These are phyloP conservation scores for Aporrectodea caliginosa DNA, from an alignment of 1,140 invertebrate genomes.

Conservation along the genomic window DNA sequence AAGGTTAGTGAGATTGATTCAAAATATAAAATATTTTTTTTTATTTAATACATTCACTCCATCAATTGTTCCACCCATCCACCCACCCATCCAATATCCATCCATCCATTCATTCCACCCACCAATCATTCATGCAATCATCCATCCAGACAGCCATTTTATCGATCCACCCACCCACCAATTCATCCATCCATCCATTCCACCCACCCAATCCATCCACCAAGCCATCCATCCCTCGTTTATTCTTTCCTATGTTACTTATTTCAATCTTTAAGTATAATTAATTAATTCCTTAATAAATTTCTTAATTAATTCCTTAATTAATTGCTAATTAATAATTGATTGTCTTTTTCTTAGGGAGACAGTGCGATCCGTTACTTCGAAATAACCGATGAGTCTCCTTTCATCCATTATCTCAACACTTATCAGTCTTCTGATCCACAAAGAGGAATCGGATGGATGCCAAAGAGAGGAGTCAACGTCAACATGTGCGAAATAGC, in stretches of 20 bases:
- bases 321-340: background rate
- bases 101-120: background rate
- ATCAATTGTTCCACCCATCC: too few relatives aligned
- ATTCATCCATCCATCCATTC: background rate
- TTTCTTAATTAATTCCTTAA: background rate
- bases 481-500: conserved; percentile 55
- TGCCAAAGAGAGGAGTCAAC: conserved; percentile 56
- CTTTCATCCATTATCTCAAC: conserved; percentile 51
- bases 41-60: too few relatives aligned
- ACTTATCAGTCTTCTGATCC: conserved; percentile 47
- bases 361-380: conserved; percentile 55
- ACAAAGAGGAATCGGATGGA: conserved; percentile 53
- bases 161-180: background rate
- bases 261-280: background rate
- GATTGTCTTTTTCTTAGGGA: conserved; percentile 40
- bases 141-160: too few relatives aligned
- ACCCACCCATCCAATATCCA: background rate
- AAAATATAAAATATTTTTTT: background rate
- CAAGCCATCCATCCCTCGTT: background rate
- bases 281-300: background rate
- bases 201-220: background rate
- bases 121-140: background rate
- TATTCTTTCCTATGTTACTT: background rate
- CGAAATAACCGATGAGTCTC: conserved; percentile 52
- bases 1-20: too few relatives aligned